Conservation (phyloP, 2,113 vertebrate species). For the Chiloscyllium plagiosum region DNA sequence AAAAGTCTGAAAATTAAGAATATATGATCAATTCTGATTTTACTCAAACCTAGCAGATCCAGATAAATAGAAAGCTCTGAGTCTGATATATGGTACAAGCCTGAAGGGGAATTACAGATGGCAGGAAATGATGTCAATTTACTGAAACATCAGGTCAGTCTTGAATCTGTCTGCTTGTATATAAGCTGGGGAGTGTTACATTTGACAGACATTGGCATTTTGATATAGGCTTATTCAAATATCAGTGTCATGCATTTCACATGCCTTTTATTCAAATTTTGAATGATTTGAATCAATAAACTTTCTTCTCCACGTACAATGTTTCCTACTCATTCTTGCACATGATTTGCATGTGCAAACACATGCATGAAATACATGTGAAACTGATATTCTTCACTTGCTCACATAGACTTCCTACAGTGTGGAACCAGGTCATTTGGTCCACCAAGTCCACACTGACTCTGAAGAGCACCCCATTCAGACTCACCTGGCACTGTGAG, state of each 20-base stretch:
- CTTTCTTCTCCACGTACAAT: not conserved
- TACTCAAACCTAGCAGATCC: slow-evolving; percentile 45
- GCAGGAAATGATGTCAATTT: slow-evolving; percentile 67
- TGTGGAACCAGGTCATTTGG: too few species aligned
- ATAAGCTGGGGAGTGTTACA: too few species aligned
- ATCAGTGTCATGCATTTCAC: not conserved
- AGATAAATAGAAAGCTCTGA: slow-evolving; percentile 74
- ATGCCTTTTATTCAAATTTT: not conserved
- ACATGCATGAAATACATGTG: too few species aligned
- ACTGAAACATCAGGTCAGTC: slow-evolving; percentile 76
- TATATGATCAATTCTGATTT: slow-evolving; percentile 57
- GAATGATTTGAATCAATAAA: not conserved
- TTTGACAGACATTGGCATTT: not conserved
- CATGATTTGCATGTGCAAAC: not conserved
- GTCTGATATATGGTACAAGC: slow-evolving; percentile 67
- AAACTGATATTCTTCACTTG: not conserved
- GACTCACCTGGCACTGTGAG: too few species aligned
- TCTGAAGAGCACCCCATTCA: too few species aligned
- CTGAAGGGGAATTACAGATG: slow-evolving; percentile 69
- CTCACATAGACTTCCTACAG: too few species aligned
- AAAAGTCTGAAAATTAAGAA: slow-evolving; percentile 47
- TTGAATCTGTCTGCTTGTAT: slow-evolving; percentile 63
- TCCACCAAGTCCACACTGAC: too few species aligned
- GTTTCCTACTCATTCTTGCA: not conserved
- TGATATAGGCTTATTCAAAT: not conserved